Evolutionary conservation across 2,113 vertebrate genomes (phyloP).

Genomic region (Ceratotherium simum): DNA sequence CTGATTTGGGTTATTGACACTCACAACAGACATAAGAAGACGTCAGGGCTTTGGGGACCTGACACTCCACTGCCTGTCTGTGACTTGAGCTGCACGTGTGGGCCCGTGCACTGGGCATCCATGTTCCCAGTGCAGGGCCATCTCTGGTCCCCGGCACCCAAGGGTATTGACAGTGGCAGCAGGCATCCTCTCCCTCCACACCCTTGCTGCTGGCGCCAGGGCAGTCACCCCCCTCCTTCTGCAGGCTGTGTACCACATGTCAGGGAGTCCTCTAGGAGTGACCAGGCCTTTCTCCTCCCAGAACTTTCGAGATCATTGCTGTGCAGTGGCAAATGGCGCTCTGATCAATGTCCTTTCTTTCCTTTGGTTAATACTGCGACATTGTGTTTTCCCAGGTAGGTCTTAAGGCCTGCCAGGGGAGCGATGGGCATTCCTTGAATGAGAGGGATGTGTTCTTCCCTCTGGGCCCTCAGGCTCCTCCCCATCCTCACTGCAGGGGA

Average conservation of each 20-base stretch:
- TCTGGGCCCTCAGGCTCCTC: background rate
- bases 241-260: too few relatives aligned
- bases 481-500: background rate
- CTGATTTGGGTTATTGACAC: background rate
- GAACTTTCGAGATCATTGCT: background rate
- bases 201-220: background rate
- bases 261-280: background rate
- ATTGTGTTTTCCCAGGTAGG: background rate
- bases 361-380: background rate
- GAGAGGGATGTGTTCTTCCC: background rate
- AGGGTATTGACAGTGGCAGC: background rate
- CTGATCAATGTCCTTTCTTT: background rate
- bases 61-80: background rate
- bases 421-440: background rate
- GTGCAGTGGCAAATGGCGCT: background rate
- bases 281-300: background rate
- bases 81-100: background rate
- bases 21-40: background rate
- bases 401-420: background rate
- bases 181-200: background rate
- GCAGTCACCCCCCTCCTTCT: background rate
- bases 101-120: background rate
- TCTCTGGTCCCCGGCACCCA: background rate
- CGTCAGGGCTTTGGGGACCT: background rate
- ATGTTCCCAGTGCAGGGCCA: background rate